These are phyloP conservation scores for Arctopsyche grandis DNA, from an alignment of 1,140 invertebrate species.

Conservation along the genomic window DNA sequence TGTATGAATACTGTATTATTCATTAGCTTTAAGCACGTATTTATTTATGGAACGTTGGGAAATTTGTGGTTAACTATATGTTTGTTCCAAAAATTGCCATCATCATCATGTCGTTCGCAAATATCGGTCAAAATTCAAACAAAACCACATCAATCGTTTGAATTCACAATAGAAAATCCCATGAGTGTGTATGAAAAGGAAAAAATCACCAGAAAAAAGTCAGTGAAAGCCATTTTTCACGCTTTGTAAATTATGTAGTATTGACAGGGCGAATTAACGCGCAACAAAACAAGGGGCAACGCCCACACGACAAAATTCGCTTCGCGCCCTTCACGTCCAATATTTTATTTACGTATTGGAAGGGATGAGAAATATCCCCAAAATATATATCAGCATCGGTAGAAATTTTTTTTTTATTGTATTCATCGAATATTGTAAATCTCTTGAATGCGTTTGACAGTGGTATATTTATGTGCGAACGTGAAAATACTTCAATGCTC, in stretches of 20 bases:
- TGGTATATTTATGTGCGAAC: constrained; percentile 13
- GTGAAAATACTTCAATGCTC: background rate
- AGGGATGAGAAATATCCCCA: background rate
- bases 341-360: background rate
- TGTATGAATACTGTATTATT: no score
- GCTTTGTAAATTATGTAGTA: constrained; percentile 33
- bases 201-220: constrained; percentile 9
- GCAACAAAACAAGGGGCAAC: constrained; percentile 17
- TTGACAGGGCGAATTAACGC: constrained; percentile 31
- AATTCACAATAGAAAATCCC: background rate
- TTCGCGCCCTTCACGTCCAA: background rate
- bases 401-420: background rate
- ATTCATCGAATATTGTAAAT: constrained; percentile 3
- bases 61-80: no score
- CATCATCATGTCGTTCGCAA: background rate
- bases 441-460: constrained; percentile 25
- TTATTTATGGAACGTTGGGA: no score
- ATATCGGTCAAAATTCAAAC: background rate
- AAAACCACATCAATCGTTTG: background rate
- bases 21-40: no score
- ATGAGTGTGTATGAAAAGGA: background rate
- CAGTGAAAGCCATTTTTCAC: constrained; percentile 19
- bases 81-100: background rate
- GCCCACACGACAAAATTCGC: background rate
- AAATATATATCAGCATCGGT: background rate